A percentile compares a stretch with the other conserved stretches of the same genome.
These are phyloP conservation scores for Zaprionus gabonicus DNA, from an alignment of 1,140 invertebrate genomes.

Conservation along the genomic window DNA sequence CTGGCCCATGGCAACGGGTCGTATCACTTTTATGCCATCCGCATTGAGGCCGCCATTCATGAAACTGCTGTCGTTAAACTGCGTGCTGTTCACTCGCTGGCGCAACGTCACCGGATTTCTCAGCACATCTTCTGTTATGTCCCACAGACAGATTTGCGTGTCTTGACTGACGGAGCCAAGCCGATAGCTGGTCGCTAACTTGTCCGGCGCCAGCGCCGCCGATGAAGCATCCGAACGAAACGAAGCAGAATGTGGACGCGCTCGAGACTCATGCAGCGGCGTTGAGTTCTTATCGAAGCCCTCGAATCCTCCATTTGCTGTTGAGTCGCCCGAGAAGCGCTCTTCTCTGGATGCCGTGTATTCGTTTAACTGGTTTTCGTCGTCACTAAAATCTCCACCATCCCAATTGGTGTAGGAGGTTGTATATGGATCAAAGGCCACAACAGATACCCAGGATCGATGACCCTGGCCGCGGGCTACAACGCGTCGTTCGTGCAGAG, in stretches of 20 bases:
- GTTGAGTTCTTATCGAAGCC: conserved; percentile 83
- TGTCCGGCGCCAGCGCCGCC: conserved; percentile 83
- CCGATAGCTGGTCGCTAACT: conserved; percentile 90
- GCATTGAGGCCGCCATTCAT: conserved; percentile 72
- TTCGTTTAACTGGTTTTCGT: conserved; percentile 86
- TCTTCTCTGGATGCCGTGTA: conserved; percentile 67
- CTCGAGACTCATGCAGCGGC: conserved; percentile 69
- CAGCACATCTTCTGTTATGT: conserved; percentile 97
- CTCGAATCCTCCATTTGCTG: conserved; percentile 84
- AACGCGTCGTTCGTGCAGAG: conserved; percentile 95
- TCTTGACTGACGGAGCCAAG: conserved; percentile 99
- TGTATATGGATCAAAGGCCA: conserved; percentile 97
- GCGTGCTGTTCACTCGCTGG: conserved; percentile 73
- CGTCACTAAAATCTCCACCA: conserved; percentile 87
- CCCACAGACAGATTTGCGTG: conserved; percentile 99
- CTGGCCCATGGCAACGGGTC: conserved; percentile 74
- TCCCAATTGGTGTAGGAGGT: conserved; percentile 87
- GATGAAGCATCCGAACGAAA: conserved; percentile 84
- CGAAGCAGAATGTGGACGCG: conserved; percentile 86
- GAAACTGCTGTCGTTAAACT: conserved; percentile 67
- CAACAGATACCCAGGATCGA: conserved; percentile 98
- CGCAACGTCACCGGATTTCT: conserved; percentile 87
- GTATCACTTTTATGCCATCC: conserved; percentile 77
- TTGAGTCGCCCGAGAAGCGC: conserved; percentile 72
- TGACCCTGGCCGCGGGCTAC: conserved; percentile 97